Conservation (phyloP, 1,140 invertebrate species). For the Aphaenogaster ashmeadi region DNA sequence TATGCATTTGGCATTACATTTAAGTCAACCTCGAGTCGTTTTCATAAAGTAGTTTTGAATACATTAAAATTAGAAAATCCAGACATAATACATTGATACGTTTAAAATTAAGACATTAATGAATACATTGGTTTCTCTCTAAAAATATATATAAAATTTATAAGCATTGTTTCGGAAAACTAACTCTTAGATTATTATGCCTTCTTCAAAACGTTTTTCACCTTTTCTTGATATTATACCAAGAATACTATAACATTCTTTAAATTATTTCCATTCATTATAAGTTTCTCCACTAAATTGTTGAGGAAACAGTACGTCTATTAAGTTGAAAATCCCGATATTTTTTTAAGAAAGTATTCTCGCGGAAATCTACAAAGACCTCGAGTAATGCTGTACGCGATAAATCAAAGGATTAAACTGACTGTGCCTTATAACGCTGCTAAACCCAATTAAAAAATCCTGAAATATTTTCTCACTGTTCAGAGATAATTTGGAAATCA, state of each 20-base stretch:
- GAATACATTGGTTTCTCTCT: too few species aligned
- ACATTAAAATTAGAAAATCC: too few species aligned
- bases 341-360: neutral
- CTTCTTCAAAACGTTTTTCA: neutral
- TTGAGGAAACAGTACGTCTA: neutral
- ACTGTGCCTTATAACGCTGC: constrained; percentile 19
- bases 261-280: constrained; percentile 22
- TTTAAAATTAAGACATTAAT: too few species aligned
- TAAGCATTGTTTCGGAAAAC: neutral
- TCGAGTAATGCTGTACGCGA: neutral
- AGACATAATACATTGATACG: too few species aligned
- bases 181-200: neutral
- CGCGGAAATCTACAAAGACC: neutral
- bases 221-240: neutral
- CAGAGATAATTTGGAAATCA: constrained; percentile 52
- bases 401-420: constrained; percentile 52
- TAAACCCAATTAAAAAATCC: constrained; percentile 57
- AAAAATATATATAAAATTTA: too few species aligned
- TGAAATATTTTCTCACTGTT: constrained; percentile 50
- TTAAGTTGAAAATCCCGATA: constrained; percentile 10
- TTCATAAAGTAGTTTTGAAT: neutral
- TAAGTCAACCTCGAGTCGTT: neutral
- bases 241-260: neutral
- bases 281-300: neutral
- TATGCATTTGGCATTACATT: neutral